Evolutionary conservation across 35 echinoderm and acorn worm genomes (phyloP).

Genomic region (Anneissia japonica): DNA sequence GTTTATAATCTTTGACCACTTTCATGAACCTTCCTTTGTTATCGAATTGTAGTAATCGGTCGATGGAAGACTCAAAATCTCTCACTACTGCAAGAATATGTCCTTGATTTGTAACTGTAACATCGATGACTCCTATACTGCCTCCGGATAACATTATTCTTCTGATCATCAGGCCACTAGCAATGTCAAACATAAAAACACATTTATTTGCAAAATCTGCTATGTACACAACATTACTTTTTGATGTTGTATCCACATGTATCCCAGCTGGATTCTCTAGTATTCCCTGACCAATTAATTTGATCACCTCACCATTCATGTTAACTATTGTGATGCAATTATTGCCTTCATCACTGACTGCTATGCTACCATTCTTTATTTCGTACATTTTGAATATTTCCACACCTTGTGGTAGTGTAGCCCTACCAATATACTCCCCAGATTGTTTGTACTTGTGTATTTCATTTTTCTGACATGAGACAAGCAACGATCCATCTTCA

Average conservation of each 20-base stretch:
- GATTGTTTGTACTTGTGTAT: too few species aligned
- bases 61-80: too few species aligned
- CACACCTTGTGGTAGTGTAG: too few species aligned
- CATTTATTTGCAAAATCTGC: neutral
- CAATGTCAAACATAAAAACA: neutral
- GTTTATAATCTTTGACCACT: neutral
- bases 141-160: too few species aligned
- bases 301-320: neutral
- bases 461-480: too few species aligned
- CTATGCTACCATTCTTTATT: too few species aligned
- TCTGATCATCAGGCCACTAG: neutral
- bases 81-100: neutral
- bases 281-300: neutral
- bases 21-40: neutral
- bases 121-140: neutral
- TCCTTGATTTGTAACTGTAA: neutral
- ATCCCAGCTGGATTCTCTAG: neutral
- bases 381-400: too few species aligned
- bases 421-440: too few species aligned
- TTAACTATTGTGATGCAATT: neutral
- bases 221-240: neutral
- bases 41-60: neutral
- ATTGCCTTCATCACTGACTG: too few species aligned
- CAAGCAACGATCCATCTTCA: too few species aligned
- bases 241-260: neutral